These are phyloP conservation scores for Lucilia sericata DNA, from an alignment of 1,140 invertebrate species.

Conservation along the genomic window DNA sequence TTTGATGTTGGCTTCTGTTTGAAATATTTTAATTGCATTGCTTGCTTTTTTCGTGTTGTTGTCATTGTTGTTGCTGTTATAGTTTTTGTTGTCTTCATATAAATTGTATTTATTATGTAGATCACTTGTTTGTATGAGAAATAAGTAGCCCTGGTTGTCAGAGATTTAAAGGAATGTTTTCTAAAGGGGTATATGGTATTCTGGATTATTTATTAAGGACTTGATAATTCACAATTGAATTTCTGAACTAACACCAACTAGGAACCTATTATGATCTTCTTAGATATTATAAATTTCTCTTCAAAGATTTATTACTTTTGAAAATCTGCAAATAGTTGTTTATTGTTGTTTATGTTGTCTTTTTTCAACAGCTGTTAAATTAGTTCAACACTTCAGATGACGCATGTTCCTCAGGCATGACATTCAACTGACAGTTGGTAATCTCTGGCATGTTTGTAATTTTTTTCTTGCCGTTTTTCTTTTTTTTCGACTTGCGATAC, in stretches of 20 bases:
- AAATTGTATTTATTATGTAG: constrained; percentile 13
- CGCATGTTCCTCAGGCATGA: constrained; percentile 67
- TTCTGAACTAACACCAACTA: too few species aligned
- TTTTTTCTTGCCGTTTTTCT: constrained; percentile 46
- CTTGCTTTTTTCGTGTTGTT: constrained; percentile 45
- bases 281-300: not conserved
- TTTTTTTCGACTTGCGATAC: not conserved
- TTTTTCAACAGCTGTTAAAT: constrained; percentile 68
- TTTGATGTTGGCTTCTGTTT: constrained; percentile 48
- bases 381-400: constrained; percentile 68
- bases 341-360: constrained; percentile 52
- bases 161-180: not conserved
- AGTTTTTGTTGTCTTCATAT: constrained; percentile 30
- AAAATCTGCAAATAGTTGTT: not conserved
- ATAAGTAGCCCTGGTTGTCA: not conserved
- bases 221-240: too few species aligned
- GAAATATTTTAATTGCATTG: constrained; percentile 56
- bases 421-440: constrained; percentile 68
- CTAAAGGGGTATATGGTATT: not conserved
- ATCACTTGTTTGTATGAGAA: not conserved
- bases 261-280: too few species aligned
- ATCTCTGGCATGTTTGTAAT: constrained; percentile 68
- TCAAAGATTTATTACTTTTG: not conserved
- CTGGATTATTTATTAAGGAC: too few species aligned
- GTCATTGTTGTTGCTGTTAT: constrained; percentile 24